These are phyloP conservation scores for Xiphydria camelus DNA, from an alignment of 2,888 invertebrate species.

Conservation along the genomic window DNA sequence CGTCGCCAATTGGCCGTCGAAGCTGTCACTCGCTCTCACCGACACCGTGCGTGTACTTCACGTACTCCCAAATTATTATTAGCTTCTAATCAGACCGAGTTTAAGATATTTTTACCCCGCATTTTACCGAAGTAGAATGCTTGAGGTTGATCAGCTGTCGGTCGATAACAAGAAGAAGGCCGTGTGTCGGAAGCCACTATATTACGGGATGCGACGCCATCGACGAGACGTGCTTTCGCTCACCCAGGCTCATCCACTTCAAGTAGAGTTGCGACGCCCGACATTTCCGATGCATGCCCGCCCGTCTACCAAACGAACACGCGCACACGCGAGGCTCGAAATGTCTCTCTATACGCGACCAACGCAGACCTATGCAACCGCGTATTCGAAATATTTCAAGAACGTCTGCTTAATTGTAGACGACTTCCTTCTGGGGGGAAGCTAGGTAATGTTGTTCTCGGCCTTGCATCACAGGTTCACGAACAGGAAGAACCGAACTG, in stretches of 20 bases:
- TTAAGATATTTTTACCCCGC: conserved; percentile 36
- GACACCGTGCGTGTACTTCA: conserved; percentile 1
- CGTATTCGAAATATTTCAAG: conserved; percentile 21
- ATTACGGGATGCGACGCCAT: too few relatives aligned
- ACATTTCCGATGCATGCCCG: too few relatives aligned
- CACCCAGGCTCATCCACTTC: too few relatives aligned
- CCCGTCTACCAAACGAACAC: too few relatives aligned
- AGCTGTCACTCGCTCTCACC: conserved; percentile 13
- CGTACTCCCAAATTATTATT: conserved; percentile 39
- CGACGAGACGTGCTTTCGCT: too few relatives aligned
- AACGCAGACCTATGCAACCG: too few relatives aligned
- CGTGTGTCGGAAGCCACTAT: too few relatives aligned
- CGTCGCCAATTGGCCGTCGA: conserved; percentile 25
- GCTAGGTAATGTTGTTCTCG: conserved; percentile 41
- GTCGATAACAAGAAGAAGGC: not conserved
- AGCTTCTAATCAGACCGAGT: conserved; percentile 45
- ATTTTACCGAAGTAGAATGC: conserved; percentile 21
- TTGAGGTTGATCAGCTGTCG: conserved; percentile 13
- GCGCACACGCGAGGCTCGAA: too few relatives aligned
- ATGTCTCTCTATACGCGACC: too few relatives aligned
- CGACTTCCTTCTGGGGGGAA: conserved; percentile 40
- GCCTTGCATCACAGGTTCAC: conserved; percentile 16
- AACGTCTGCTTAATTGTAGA: conserved; percentile 18
- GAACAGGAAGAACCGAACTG: not conserved
- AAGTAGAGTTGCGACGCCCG: too few relatives aligned